Percentiles rank a stretch among this genome's conserved stretches.
Conservation (phyloP, 1,140 invertebrate species). For the Lasioglossum albipes region DNA sequence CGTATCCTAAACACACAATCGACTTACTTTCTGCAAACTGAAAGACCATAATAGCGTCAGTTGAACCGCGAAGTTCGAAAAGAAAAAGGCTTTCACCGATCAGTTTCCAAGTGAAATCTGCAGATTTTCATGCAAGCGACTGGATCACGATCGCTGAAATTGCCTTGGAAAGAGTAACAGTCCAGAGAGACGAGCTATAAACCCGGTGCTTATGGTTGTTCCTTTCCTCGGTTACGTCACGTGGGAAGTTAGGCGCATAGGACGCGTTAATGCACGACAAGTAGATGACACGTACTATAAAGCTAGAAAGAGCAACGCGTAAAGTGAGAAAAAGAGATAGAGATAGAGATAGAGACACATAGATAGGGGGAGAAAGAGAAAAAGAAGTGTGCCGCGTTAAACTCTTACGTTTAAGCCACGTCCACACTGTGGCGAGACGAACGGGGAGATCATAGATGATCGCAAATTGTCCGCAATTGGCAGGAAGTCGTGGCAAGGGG, state of each 20-base stretch:
- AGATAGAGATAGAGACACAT: not conserved
- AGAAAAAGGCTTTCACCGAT: too few species aligned
- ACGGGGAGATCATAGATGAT: conserved; percentile 77
- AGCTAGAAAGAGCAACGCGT: conserved; percentile 29
- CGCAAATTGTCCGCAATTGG: conserved; percentile 79
- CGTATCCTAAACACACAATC: too few species aligned
- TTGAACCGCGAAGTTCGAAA: too few species aligned
- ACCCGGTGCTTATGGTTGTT: not conserved
- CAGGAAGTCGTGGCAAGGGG: conserved; percentile 76
- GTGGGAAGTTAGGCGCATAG: conserved; percentile 67
- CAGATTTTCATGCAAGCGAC: not conserved
- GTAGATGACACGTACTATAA: conserved; percentile 46
- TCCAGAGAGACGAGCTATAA: too few species aligned
- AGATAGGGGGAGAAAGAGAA: conserved; percentile 22
- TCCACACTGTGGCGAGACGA: conserved; percentile 62
- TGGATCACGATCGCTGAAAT: not conserved
- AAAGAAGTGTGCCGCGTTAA: conserved; percentile 64
- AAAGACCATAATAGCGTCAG: too few species aligned
- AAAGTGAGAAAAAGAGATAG: not conserved
- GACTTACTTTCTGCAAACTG: too few species aligned
- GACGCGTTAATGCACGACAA: conserved; percentile 60
- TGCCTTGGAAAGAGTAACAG: not conserved
- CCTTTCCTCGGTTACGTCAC: conserved; percentile 61
- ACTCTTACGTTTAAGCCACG: conserved; percentile 67
- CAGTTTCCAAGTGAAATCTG: not conserved